phyloP scores from a whole-genome alignment of 1,140 invertebrate species.

The Polyergus mexicanus region DNA sequence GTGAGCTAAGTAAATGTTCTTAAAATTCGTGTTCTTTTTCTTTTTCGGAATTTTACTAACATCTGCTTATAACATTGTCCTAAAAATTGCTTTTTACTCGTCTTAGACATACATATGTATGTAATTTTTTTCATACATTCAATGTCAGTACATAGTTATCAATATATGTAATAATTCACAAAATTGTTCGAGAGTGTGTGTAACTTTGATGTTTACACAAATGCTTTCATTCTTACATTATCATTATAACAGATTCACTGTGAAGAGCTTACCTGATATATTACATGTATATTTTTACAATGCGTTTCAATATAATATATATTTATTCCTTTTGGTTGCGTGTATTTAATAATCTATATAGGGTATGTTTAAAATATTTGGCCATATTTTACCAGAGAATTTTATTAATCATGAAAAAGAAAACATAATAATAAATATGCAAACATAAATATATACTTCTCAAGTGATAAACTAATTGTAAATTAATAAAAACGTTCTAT shows the following conservation, averaged over 20 bases:
- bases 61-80: conserved; percentile 42
- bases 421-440: not conserved
- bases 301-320: conserved; percentile 1
- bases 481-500: conserved; percentile 41
- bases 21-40: conserved; percentile 33
- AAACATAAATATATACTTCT: not conserved
- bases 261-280: not conserved
- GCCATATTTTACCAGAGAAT: conserved; percentile 8
- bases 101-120: not conserved
- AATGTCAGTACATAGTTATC: conserved; percentile 1
- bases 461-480: not conserved
- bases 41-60: conserved; percentile 52
- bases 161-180: not conserved
- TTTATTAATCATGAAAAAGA: conserved; percentile 32
- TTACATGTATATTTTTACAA: conserved; percentile 27
- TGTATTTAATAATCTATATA: not conserved
- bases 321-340: not conserved
- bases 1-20: conserved; percentile 80
- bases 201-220: conserved; percentile 19
- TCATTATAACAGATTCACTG: not conserved
- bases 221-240: not conserved
- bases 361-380: conserved; percentile 14
- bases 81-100: conserved; percentile 43
- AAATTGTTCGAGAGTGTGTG: not conserved
- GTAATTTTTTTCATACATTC: not conserved